Base-by-base conservation (phyloP, 92 coral and sea anemone genomes). In the Micromussa lordhowensis region DNA sequence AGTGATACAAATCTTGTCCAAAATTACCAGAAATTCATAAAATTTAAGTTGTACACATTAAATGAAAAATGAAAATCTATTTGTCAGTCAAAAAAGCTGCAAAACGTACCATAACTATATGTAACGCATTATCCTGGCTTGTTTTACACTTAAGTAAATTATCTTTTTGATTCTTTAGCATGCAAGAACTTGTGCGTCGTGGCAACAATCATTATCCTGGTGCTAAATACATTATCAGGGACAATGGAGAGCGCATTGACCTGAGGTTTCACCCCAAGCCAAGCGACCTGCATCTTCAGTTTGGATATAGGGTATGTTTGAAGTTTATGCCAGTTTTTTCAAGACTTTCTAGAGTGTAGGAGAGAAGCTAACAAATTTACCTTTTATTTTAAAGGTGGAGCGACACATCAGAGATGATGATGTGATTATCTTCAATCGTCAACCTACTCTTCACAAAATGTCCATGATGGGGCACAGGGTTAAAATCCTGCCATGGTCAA, bases 401-500 rank as follows among this genome's bases (percentile, higher is more conserved):
- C 86, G 99, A 81, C 99, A 98, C 78, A 93, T 98, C 79, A 89
- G 98, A 83, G 99, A 98, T 85, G 91, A 98, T 68, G 99, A 98
- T 88, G 91, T 98, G 70, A 94, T 98, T 87, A 94, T 98, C 90
- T 97, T 98, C 92, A 98, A 98, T 82, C 99, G 99, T 68, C 99
- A 98, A 82, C 99, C 99, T 6, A 96, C 99, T 21, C 91, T 98
- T 14, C 99, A 98, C 89, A 98, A 98, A 96, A 98, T 98, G 99
- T 98, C 99, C 75, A 98, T 98, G 99, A 98, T 98, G 99, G 99
- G 99, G 51, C 99, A 98, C 85, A 92, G 98, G 70, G 98, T 98
- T 13, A 98, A 98, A 87, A 96, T 98, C 32, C 79, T 98, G 81
- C 99, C 99, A 5, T 98, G 99, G 99, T 98, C 99, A 29, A 98